These are phyloP conservation scores for Epizoanthus illoricatus DNA, from an alignment of 92 coral and sea anemone species.

Conservation along the genomic window DNA sequence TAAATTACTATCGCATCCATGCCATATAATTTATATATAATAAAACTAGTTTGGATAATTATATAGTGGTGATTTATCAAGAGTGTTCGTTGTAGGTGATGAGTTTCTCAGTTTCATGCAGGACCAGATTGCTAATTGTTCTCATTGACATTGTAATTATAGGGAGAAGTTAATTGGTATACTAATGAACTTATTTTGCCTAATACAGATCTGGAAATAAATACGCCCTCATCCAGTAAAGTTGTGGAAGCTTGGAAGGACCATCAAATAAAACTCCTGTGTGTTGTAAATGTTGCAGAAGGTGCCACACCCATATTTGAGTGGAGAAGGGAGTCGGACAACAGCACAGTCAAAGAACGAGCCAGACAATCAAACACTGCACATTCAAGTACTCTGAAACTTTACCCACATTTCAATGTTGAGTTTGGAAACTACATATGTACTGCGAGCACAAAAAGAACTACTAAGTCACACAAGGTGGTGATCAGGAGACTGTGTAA, in stretches of 20 bases:
- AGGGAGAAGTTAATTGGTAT: background rate
- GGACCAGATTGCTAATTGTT: background rate
- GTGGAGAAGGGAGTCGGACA: conserved; percentile 1
- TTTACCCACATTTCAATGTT: background rate
- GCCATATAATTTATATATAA: no score
- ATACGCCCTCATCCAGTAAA: background rate
- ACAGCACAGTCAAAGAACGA: no score
- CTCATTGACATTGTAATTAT: background rate
- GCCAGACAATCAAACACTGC: no score
- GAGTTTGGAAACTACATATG: background rate
- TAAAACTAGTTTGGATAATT: no score
- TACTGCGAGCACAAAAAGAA: background rate
- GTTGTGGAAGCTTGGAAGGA: background rate
- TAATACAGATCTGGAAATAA: conserved; percentile 18
- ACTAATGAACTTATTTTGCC: background rate
- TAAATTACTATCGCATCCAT: no score
- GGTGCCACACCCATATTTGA: conserved; percentile 10
- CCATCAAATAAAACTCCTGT: background rate
- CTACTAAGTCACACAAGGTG: background rate
- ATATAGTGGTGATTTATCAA: no score
- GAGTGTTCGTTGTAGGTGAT: no score
- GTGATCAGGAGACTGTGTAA: no score
- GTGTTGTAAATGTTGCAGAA: conserved; percentile 21
- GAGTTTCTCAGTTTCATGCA: no score
- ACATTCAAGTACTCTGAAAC: background rate